These are phyloP conservation scores for Pandion haliaetus DNA, from an alignment of 2,113 vertebrate genomes.

Conservation along the genomic window DNA sequence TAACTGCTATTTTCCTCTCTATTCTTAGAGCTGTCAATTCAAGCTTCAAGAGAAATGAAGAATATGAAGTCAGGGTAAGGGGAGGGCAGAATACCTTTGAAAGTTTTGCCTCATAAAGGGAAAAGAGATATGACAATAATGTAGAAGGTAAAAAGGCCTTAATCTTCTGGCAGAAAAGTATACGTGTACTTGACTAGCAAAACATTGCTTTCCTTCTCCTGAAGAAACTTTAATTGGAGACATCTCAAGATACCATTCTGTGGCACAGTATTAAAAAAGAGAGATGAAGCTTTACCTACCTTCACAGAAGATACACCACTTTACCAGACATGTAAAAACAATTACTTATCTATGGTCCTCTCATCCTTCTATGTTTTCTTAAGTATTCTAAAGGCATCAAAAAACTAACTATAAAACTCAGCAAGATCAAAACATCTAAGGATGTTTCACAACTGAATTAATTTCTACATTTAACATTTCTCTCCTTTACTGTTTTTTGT, in stretches of 20 bases:
- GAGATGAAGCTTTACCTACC: not conserved
- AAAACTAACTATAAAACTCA: not conserved
- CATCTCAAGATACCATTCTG: not conserved
- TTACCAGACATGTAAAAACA: not conserved
- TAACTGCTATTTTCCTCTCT: constrained; percentile 16
- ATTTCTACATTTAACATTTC: not conserved
- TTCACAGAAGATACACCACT: accelerated
- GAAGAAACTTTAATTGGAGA: not conserved
- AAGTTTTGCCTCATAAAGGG: not conserved
- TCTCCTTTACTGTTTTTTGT: not conserved
- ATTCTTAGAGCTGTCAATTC: constrained; percentile 10
- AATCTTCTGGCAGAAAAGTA: not conserved
- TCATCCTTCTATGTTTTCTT: not conserved
- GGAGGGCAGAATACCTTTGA: not conserved
- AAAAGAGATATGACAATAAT: not conserved
- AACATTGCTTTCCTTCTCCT: not conserved
- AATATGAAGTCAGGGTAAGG: not conserved
- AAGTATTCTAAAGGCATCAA: not conserved
- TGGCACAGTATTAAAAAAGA: not conserved
- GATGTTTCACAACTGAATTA: not conserved
- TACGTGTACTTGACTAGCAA: not conserved
- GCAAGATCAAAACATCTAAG: not conserved
- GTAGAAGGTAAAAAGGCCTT: not conserved
- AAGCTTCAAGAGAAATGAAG: not conserved
- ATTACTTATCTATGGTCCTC: not conserved